Base-by-base conservation (phyloP, 2,888 invertebrate genomes). In the Hesperia comma region DNA sequence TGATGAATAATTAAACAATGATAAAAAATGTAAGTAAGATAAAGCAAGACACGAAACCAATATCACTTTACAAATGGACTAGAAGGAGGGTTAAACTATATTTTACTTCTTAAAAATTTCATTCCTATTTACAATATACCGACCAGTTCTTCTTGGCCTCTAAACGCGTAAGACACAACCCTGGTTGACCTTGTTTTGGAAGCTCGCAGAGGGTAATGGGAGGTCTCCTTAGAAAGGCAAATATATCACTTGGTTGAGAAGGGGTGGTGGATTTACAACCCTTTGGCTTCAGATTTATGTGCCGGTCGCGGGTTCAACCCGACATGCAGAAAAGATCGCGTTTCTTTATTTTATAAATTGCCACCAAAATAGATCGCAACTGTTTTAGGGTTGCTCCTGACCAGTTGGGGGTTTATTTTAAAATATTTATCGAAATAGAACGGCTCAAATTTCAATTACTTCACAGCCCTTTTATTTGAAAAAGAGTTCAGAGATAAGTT, bases 261-360 rank as follows among this genome's bases (percentile, higher is more conserved):
- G 85, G 74, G 87, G 83, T 82, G 76, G 71, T 81, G 82, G 85
- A 92, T 92, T 92, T 92, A 92, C 91, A 90, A 92, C 92, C 91
- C 91, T 90, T 90, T 89, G 75, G 77, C 75, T 74, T 78, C 87
- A 87, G 90, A 92, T 92, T 92, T 92, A 92, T 77, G 76, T 73
- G 87, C 84, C 87, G 88, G 85, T 84, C 86, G 84, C 82, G 84
- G 84, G 83, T 82, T 81, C 82, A 85, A 69, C 86, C 85, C 81
- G 86, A 86, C 72, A 74, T 75, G 75, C 75, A 74, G 75, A 75
- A 74, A 73, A 72, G 74, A 77, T 77, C 75, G 72, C 63, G 86
- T 90, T 90, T 88, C 90, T 87, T 90, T 90, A 86, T 88, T 88
- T 90, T 88, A 89, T 88, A 88, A 88, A 90, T 89, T 82, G 82